phyloP scores from a whole-genome alignment of 2,113 vertebrate genomes.

The Cyanistes caeruleus region DNA sequence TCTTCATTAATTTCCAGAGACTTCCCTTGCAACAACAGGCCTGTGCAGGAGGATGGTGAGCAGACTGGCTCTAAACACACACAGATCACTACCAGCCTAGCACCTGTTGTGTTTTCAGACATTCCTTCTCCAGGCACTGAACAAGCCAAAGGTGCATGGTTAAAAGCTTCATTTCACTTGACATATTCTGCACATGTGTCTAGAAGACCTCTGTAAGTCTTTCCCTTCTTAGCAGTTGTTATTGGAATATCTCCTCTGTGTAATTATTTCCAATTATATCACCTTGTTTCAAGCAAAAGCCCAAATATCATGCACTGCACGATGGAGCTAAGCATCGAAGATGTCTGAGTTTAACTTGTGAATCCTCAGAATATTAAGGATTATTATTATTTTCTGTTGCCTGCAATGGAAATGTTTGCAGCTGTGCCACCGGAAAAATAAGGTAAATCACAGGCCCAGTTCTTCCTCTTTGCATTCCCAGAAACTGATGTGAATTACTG shows the following conservation, averaged over 20 bases:
- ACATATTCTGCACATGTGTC: neutral
- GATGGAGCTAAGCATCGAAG: neutral
- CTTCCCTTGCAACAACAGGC: neutral
- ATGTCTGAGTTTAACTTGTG: neutral
- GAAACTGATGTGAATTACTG: neutral
- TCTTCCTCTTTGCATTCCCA: neutral
- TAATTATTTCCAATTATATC: neutral
- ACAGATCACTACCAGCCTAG: neutral
- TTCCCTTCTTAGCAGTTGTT: neutral
- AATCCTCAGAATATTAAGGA: neutral
- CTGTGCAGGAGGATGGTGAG: neutral
- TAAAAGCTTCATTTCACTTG: neutral
- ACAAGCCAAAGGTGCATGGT: neutral
- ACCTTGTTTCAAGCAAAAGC: neutral
- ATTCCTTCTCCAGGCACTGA: neutral
- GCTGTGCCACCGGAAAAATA: neutral
- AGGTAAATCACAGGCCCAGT: neutral
- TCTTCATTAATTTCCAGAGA: neutral
- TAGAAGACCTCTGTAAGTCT: neutral
- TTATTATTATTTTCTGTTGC: neutral
- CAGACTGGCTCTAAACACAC: neutral
- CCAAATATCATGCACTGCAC: neutral
- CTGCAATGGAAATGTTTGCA: neutral
- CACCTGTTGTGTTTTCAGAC: neutral
- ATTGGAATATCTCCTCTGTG: neutral